These are phyloP conservation scores for Bhutanitis thaidina DNA, from an alignment of 2,888 invertebrate species.

Conservation along the genomic window DNA sequence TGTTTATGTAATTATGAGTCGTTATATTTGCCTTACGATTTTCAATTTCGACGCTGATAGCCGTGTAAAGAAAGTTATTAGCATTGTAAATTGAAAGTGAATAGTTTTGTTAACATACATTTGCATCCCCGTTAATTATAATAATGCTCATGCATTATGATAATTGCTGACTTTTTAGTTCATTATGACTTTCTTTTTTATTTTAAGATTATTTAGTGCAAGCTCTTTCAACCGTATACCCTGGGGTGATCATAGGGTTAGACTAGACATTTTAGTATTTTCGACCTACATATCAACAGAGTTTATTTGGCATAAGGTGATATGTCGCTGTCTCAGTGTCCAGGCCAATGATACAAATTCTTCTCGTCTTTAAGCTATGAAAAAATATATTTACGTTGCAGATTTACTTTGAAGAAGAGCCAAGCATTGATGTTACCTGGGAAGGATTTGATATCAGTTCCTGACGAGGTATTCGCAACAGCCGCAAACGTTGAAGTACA, in stretches of 20 bases:
- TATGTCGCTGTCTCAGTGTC: too few relatives aligned
- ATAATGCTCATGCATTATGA: background rate
- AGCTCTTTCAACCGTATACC: too few relatives aligned
- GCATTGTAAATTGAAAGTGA: background rate
- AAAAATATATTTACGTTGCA: slow-evolving; percentile 26
- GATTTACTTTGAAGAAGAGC: slow-evolving; percentile 68
- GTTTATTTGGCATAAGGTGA: too few relatives aligned
- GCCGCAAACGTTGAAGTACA: slow-evolving; percentile 86
- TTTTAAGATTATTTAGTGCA: too few relatives aligned
- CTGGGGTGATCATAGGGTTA: too few relatives aligned
- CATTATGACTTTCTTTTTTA: too few relatives aligned
- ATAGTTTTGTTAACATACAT: background rate
- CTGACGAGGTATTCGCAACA: slow-evolving; percentile 84
- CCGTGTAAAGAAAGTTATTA: background rate
- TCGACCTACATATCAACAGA: too few relatives aligned
- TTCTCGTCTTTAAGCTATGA: too few relatives aligned
- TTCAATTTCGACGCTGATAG: background rate
- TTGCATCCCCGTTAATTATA: background rate
- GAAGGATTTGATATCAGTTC: slow-evolving; percentile 82
- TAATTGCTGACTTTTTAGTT: background rate
- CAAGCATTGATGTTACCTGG: slow-evolving; percentile 81
- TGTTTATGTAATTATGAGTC: too few relatives aligned
- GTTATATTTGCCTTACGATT: background rate
- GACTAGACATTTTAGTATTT: too few relatives aligned
- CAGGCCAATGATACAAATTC: too few relatives aligned